phyloP scores from a whole-genome alignment of 2,888 invertebrate species.

The Parelbella ahira region DNA sequence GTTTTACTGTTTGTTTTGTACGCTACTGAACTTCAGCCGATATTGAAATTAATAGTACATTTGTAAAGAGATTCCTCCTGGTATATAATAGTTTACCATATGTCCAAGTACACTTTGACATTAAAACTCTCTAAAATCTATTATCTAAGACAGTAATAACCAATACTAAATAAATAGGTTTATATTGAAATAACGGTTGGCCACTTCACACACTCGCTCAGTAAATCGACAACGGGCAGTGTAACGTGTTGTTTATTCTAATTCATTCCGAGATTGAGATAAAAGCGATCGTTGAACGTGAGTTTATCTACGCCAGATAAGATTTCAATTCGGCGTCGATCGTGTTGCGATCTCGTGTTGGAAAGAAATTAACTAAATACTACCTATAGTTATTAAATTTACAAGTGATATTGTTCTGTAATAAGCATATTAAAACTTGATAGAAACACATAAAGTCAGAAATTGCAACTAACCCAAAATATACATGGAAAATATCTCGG shows the following conservation, averaged over 20 bases:
- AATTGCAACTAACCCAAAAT: no score
- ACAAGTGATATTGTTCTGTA: neutral
- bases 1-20: no score
- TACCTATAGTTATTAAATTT: neutral
- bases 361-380: neutral
- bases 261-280: slow-evolving; percentile 13
- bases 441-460: neutral
- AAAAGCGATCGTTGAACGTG: slow-evolving; percentile 9
- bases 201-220: neutral
- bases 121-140: no score
- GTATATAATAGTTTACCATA: no score
- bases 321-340: slow-evolving; percentile 8
- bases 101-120: no score
- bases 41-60: no score
- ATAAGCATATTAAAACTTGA: neutral
- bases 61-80: no score
- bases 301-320: slow-evolving; percentile 12
- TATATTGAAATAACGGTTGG: neutral
- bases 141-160: no score
- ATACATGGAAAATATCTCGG: no score
- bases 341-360: neutral
- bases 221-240: neutral
- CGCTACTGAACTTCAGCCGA: no score
- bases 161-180: no score
- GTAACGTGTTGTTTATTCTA: slow-evolving; percentile 7